Evolutionary conservation across 2,888 invertebrate genomes (phyloP).

Genomic region (Busseola fusca): DNA sequence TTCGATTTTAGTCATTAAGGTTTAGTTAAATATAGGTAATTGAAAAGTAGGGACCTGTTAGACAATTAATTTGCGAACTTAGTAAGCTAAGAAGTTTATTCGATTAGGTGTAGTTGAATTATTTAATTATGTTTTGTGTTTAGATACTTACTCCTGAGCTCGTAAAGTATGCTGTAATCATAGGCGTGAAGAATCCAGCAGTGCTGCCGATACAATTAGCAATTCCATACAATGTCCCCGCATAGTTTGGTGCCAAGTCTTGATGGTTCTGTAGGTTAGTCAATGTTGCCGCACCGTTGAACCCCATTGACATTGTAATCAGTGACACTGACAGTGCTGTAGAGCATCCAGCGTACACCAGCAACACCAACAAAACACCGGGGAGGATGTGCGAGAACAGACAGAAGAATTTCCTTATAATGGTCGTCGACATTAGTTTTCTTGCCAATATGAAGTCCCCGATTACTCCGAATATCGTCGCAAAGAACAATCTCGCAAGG

Average conservation of each 20-base stretch:
- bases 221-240: slow-evolving; percentile 93
- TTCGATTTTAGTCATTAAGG: neutral
- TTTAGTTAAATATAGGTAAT: neutral
- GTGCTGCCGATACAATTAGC: slow-evolving; percentile 92
- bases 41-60: neutral
- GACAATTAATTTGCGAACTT: neutral
- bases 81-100: neutral
- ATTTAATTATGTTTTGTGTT: neutral
- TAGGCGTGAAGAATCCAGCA: slow-evolving; percentile 92
- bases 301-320: slow-evolving; percentile 91
- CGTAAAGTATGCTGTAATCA: slow-evolving; percentile 91
- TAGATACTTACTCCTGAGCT: slow-evolving; percentile 84
- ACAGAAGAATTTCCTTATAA: slow-evolving; percentile 90
- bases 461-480: slow-evolving; percentile 91
- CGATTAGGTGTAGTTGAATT: neutral
- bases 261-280: slow-evolving; percentile 91
- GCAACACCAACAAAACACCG: slow-evolving; percentile 84
- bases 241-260: slow-evolving; percentile 93
- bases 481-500: slow-evolving; percentile 91
- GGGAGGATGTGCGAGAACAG: slow-evolving; percentile 90
- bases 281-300: slow-evolving; percentile 90
- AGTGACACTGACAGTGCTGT: slow-evolving; percentile 90
- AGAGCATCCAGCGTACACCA: slow-evolving; percentile 90
- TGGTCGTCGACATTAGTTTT: slow-evolving; percentile 80
- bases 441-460: slow-evolving; percentile 90